Evolutionary conservation across 2,113 vertebrate species (phyloP).

Genomic region (Strix uralensis): DNA sequence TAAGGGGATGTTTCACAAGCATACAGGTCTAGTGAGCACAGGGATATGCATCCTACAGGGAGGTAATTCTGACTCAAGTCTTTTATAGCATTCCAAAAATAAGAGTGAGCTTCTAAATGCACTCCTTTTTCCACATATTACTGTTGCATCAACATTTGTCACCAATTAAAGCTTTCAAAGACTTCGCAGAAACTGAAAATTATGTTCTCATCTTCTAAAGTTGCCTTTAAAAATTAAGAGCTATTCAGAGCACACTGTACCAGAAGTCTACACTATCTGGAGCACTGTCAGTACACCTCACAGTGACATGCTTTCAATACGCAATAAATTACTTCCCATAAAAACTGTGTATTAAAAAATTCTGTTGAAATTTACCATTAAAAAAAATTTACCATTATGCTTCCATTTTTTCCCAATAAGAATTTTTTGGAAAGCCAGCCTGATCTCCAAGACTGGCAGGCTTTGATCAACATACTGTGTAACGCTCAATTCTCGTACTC

Average conservation of each 20-base stretch:
- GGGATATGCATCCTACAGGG: not conserved
- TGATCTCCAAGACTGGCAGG: not conserved
- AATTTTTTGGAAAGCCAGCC: not conserved
- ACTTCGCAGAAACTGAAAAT: not conserved
- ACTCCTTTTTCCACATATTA: not conserved
- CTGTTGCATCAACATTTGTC: not conserved
- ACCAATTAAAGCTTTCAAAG: not conserved
- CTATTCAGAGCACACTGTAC: not conserved
- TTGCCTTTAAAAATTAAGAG: not conserved
- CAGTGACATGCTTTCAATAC: fast-evolving
- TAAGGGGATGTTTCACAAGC: not conserved
- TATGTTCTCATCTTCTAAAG: not conserved
- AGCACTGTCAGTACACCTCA: not conserved
- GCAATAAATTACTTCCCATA: not conserved
- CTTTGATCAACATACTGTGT: not conserved
- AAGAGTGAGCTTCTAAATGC: not conserved
- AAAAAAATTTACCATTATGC: not conserved
- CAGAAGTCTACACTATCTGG: not conserved
- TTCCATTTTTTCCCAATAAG: not conserved
- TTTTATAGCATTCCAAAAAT: not conserved
- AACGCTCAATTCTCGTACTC: not conserved
- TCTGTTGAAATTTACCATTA: not conserved
- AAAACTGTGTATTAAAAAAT: not conserved
- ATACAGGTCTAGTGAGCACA: not conserved
- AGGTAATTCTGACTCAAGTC: not conserved